Conservation (phyloP, 2,113 vertebrate species). For the Chloropsis cyanopogon region DNA sequence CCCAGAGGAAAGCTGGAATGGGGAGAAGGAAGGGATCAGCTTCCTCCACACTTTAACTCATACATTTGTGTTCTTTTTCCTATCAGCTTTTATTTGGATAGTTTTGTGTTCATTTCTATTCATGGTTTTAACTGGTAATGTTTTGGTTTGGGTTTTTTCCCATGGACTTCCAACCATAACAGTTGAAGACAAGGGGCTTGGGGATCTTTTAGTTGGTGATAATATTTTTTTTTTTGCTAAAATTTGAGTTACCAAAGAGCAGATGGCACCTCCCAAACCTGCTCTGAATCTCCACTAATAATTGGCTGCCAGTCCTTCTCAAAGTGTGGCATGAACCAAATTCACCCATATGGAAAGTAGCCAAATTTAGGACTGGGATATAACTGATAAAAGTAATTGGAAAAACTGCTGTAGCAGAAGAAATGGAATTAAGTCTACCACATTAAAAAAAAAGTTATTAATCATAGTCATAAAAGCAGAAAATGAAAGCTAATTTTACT, state of each 20-base stretch:
- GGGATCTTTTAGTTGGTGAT: neutral
- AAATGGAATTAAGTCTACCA: neutral
- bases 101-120: neutral
- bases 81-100: neutral
- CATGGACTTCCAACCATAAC: neutral
- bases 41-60: neutral
- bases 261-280: neutral
- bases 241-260: neutral
- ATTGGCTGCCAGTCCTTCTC: neutral
- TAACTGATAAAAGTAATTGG: neutral
- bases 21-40: neutral
- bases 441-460: neutral
- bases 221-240: neutral
- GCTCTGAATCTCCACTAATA: neutral
- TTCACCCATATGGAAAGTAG: neutral
- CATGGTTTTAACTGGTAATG: neutral
- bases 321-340: neutral
- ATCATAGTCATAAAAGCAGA: neutral
- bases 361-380: neutral
- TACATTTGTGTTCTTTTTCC: neutral
- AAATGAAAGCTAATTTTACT: slow-evolving; percentile 28
- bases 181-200: neutral
- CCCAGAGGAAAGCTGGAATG: rapidly evolving
- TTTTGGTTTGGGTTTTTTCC: neutral
- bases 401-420: neutral